phyloP scores from a whole-genome alignment of 2,888 invertebrate species.

The Creontiades dilutus region DNA sequence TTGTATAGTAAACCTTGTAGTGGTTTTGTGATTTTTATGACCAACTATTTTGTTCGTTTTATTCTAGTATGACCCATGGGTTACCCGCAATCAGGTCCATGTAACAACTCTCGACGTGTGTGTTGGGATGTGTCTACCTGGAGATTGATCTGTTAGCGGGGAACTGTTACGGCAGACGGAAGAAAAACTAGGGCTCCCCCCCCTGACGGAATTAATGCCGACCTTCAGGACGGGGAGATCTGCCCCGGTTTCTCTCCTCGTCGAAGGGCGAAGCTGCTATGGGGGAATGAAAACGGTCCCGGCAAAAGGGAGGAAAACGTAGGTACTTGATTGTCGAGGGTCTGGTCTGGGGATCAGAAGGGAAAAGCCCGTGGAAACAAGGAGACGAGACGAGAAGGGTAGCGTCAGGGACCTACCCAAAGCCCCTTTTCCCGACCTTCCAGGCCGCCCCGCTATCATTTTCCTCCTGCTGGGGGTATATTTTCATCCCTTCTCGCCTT shows the following conservation, averaged over 20 bases:
- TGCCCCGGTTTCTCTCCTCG: background rate
- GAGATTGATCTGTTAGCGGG: background rate
- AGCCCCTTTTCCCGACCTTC: background rate
- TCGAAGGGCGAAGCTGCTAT: background rate
- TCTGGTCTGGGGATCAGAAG: constrained; percentile 11
- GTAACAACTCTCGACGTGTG: too few relatives aligned
- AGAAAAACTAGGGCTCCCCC: background rate
- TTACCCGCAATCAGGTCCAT: too few relatives aligned
- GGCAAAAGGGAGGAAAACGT: background rate
- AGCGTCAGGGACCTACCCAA: constrained; percentile 26
- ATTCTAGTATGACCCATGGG: too few relatives aligned
- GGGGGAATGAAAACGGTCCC: background rate
- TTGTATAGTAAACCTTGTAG: too few relatives aligned
- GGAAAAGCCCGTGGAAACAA: constrained; percentile 8
- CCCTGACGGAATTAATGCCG: constrained; percentile 21
- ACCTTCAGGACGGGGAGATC: constrained; percentile 14
- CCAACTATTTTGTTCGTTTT: too few relatives aligned
- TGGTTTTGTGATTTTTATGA: too few relatives aligned
- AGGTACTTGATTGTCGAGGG: constrained; percentile 35
- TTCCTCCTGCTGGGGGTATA: background rate
- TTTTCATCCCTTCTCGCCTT: background rate
- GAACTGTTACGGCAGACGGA: background rate
- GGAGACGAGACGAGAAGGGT: background rate
- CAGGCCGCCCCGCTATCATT: background rate
- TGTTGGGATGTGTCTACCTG: too few relatives aligned